Evolutionary conservation across 2,113 vertebrate genomes (phyloP).

Genomic region (Vulpes vulpes): DNA sequence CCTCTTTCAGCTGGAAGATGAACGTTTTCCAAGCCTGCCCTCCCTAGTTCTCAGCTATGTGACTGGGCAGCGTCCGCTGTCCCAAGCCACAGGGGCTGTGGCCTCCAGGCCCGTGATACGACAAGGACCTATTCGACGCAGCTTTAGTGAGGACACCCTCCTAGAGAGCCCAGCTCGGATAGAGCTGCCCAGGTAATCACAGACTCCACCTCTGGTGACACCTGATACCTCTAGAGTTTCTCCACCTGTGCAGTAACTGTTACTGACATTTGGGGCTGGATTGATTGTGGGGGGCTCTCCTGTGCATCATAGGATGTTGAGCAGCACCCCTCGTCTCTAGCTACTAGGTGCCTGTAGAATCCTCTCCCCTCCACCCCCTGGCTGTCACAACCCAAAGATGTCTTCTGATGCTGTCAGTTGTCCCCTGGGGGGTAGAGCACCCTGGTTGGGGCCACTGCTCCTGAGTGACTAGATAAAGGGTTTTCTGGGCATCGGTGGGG

Average conservation of each 20-base stretch:
- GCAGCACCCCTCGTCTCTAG: neutral
- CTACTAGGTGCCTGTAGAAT: neutral
- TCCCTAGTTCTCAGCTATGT: slow-evolving; percentile 92
- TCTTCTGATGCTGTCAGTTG: neutral
- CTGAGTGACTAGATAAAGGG: neutral
- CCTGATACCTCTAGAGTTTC: neutral
- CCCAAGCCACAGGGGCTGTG: slow-evolving; percentile 90
- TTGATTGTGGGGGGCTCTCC: neutral
- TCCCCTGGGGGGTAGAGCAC: neutral
- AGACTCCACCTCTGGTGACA: rapidly evolving
- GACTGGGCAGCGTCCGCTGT: slow-evolving; percentile 87
- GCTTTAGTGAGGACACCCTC: slow-evolving; percentile 70
- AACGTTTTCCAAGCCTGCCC: slow-evolving; percentile 92
- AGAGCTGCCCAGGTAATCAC: slow-evolving; percentile 84
- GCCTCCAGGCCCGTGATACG: slow-evolving; percentile 90
- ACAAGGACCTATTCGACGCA: slow-evolving; percentile 84
- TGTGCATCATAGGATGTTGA: neutral
- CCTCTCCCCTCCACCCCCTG: neutral
- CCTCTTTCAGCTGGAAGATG: slow-evolving; percentile 94
- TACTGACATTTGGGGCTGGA: neutral
- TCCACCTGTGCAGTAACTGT: neutral
- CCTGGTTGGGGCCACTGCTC: neutral
- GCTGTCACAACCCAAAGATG: neutral
- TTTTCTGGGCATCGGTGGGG: neutral
- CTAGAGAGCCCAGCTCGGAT: neutral